Base-by-base conservation (phyloP, 2,113 vertebrate species). In the Chaenocephalus aceratus region DNA sequence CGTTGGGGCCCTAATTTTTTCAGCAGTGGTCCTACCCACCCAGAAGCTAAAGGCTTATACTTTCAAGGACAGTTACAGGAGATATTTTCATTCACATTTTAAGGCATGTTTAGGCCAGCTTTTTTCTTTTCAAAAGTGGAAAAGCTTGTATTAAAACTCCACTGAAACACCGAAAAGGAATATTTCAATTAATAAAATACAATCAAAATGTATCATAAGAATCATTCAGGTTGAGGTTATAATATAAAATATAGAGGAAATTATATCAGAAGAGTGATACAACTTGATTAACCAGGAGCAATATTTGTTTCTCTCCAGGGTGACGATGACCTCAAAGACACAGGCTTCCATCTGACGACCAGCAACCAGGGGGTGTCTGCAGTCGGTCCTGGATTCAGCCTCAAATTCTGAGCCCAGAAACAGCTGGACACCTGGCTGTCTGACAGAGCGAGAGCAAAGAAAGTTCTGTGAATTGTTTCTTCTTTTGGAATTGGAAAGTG, bases 341-440 rank as follows among this genome's bases (percentile, higher is more conserved):
- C 97, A 0, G 98, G 98, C 48, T 99, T 99, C 89, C 97, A 99
- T 59, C 93, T 99, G 82, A 99, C 97, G 15, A 97, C 96, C 84
- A 98, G 97, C 1, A 99, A 97, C 56, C 98, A 99, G 91, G 98
- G 98, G 34, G 97, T 95, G 0, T 99, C 98, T 0, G 98, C 97
- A 0, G 97, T 97, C 0, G 98, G 98, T 2, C 97, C 97, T 0
- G 98, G 98, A 34, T 99, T 99, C 92, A 99, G 97, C 93, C 96
- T 99, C 70, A 99, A 99, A 78, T 99, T 99, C 84, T 99, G 87
- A 96, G 62, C 14, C 67, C 23, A 7, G 12, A 41, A 57, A 10
- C 46, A 18, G 34, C 67, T 34, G 71, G 62, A 67, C 5, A 6
- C 12, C 56, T 64, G 57, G 36, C 65, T 57, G 71, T 63, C 26